These are phyloP conservation scores for Caradrina kadenii DNA, from an alignment of 2,888 invertebrate genomes.

Conservation along the genomic window DNA sequence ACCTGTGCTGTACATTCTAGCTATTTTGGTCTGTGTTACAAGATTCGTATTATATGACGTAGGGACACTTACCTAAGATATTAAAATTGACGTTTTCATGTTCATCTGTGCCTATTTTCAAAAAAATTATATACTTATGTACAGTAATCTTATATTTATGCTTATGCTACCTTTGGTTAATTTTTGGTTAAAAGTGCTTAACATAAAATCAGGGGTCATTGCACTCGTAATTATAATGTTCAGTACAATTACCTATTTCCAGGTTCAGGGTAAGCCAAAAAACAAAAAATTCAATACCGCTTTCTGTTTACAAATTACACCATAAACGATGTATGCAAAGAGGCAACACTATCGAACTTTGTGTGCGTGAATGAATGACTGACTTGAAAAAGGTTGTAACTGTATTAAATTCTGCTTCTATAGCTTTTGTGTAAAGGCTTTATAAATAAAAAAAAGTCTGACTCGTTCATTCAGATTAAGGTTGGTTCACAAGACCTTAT, in stretches of 20 bases:
- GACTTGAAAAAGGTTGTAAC: conserved; percentile 56
- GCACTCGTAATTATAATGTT: no score
- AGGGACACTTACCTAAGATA: no score
- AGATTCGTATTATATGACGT: no score
- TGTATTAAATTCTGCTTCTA: conserved; percentile 21
- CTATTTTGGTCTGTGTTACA: no score
- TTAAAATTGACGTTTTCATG: no score
- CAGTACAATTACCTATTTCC: neutral
- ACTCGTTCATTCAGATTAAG: conserved; percentile 17
- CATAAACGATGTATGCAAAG: conserved; percentile 30
- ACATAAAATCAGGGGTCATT: no score
- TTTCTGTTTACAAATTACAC: conserved; percentile 16
- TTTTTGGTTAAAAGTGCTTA: no score
- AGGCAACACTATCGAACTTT: conserved; percentile 54
- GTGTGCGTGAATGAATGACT: conserved; percentile 68
- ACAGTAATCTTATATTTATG: no score
- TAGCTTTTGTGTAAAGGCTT: neutral
- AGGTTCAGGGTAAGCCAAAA: neutral
- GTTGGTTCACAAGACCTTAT: conserved; percentile 5
- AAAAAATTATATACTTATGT: no score
- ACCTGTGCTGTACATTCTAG: no score
- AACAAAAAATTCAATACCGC: conserved; percentile 3
- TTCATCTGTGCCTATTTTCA: no score
- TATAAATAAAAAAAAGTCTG: conserved; percentile 7
- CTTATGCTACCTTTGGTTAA: no score